Evolutionary conservation across 2,797 vertebrate genomes (phyloP).

Genomic region (Craterocephalus amniculus): DNA sequence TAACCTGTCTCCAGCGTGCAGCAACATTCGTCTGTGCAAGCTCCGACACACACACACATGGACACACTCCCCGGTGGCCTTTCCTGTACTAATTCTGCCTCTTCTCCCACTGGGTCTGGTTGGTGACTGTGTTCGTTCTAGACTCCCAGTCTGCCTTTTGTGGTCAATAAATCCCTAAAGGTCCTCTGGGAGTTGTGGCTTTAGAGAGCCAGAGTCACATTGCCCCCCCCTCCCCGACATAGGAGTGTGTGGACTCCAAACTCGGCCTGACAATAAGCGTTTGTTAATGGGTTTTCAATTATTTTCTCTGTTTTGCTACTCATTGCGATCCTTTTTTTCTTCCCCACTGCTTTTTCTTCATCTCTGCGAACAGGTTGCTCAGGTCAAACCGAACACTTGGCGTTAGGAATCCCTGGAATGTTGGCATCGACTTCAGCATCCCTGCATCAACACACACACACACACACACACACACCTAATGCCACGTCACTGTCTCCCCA

Average conservation of each 20-base stretch:
- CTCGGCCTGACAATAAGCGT: neutral
- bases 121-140: conserved; percentile 51
- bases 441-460: conserved; percentile 36
- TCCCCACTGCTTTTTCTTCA: neutral
- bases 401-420: conserved; percentile 67
- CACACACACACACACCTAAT: conserved; percentile 44
- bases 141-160: conserved; percentile 62
- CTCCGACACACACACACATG: conserved; percentile 30
- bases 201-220: conserved; percentile 43
- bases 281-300: neutral
- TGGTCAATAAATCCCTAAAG: conserved; percentile 66
- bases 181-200: conserved; percentile 66
- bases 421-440: conserved; percentile 4
- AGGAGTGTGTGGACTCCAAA: conserved; percentile 43
- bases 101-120: conserved; percentile 48
- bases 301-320: neutral
- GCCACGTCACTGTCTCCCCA: conserved; percentile 40
- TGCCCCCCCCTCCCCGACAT: conserved; percentile 6
- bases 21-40: conserved; percentile 30
- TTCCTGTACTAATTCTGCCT: conserved; percentile 53
- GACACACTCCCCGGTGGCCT: conserved; percentile 46
- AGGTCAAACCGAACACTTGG: conserved; percentile 29
- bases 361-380: conserved; percentile 30
- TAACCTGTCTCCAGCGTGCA: conserved; percentile 75
- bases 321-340: neutral